phyloP scores from a whole-genome alignment of 1,140 invertebrate species.

The Coptotermes formosanus region DNA sequence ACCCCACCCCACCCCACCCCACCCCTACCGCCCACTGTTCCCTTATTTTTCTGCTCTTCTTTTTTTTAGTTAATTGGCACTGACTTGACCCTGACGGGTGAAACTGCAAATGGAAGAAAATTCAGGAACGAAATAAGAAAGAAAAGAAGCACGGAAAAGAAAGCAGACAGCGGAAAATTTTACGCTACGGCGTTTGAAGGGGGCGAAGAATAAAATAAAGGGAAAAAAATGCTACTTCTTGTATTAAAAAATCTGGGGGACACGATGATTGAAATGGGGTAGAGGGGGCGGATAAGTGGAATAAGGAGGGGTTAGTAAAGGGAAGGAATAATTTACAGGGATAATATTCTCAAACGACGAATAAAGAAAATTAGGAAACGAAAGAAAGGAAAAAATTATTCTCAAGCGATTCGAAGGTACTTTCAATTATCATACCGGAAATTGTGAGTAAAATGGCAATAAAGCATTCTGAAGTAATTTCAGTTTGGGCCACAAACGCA shows the following conservation, averaged over 20 bases:
- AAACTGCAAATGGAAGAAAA: conserved; percentile 28
- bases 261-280: conserved; percentile 27
- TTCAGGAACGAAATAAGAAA: not conserved
- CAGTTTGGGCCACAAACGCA: not conserved
- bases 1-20: not conserved
- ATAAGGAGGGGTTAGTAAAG: not conserved
- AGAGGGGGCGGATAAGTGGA: not conserved
- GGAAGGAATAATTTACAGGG: conserved; percentile 22
- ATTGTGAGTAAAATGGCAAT: not conserved
- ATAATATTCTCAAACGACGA: conserved; percentile 4
- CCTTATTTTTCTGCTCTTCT: not conserved
- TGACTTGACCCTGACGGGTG: conserved; percentile 29
- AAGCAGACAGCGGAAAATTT: conserved; percentile 30
- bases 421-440: not conserved
- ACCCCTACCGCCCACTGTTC: not conserved
- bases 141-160: not conserved
- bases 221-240: conserved; percentile 7
- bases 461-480: not conserved
- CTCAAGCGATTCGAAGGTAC: conserved; percentile 5
- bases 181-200: conserved; percentile 1
- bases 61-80: conserved; percentile 30
- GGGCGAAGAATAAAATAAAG: conserved; percentile 25
- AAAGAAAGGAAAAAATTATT: not conserved
- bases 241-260: conserved; percentile 22
- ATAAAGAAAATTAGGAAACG: not conserved